A percentile compares a stretch with the other conserved stretches of the same genome.
Conservation (phyloP, 2,888 invertebrate genomes). For the Melipona beecheii region DNA sequence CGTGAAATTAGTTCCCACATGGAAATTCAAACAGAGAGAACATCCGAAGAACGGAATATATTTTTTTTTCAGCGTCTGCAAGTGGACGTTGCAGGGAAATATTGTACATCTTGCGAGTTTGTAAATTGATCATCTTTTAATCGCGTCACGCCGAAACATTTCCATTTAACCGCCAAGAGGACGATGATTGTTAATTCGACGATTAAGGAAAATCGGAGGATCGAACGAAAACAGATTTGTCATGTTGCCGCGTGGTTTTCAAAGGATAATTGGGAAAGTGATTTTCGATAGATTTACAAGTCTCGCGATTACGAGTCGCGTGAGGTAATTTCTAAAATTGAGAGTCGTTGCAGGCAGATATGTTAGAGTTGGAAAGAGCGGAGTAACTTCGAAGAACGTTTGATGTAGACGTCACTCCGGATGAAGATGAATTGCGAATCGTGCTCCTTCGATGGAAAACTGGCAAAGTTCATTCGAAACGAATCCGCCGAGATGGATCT, state of each 20-base stretch:
- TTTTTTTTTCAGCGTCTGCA: too few species aligned
- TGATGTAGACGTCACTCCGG: constrained; percentile 12
- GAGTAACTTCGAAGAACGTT: neutral
- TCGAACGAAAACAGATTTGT: neutral
- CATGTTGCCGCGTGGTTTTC: neutral
- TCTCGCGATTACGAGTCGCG: neutral
- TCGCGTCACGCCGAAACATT: neutral
- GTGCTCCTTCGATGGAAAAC: neutral
- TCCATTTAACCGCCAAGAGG: neutral
- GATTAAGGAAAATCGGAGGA: neutral
- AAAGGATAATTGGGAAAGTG: neutral
- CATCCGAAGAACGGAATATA: too few species aligned
- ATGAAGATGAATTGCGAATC: constrained; percentile 24
- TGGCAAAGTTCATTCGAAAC: constrained; percentile 17
- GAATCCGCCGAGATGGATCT: neutral
- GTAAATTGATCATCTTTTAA: neutral
- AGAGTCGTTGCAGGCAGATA: neutral
- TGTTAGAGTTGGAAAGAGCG: neutral
- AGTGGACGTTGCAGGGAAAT: too few species aligned
- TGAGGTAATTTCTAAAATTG: neutral
- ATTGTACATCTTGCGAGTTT: neutral
- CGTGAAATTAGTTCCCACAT: too few species aligned
- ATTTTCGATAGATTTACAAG: neutral
- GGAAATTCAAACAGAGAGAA: too few species aligned
- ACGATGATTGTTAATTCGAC: neutral